These are phyloP conservation scores for Orussus abietinus DNA, from an alignment of 1,140 invertebrate species.

Conservation along the genomic window DNA sequence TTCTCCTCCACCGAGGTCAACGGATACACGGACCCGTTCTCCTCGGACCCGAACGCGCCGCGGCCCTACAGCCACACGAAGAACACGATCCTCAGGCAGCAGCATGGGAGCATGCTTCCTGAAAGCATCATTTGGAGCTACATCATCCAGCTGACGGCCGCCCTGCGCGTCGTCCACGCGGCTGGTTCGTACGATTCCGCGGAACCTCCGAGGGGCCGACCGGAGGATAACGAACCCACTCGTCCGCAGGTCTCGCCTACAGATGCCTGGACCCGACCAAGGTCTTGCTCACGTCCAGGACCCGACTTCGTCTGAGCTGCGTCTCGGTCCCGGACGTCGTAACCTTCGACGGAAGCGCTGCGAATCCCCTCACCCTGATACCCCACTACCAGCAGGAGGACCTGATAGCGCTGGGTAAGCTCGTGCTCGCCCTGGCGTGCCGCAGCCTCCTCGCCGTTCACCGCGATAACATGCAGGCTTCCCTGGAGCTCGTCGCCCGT, in stretches of 20 bases:
- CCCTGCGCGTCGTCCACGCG: conserved; percentile 85
- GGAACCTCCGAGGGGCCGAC: not conserved
- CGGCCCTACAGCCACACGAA: conserved; percentile 80
- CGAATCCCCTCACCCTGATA: conserved; percentile 65
- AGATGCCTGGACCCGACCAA: conserved; percentile 87
- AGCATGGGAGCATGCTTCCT: conserved; percentile 72
- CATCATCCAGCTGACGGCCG: conserved; percentile 93
- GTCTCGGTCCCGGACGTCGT: conserved; percentile 81
- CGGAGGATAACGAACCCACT: not conserved
- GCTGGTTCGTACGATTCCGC: conserved; percentile 52
- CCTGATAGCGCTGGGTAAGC: conserved; percentile 82
- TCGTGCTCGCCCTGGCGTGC: conserved; percentile 88
- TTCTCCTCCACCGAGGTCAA: conserved; percentile 69
- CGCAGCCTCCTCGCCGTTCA: conserved; percentile 84
- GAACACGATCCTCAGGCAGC: conserved; percentile 68
- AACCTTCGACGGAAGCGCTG: conserved; percentile 67
- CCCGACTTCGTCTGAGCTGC: conserved; percentile 74
- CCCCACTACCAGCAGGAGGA: conserved; percentile 91
- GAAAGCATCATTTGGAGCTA: conserved; percentile 94
- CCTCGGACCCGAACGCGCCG: conserved; percentile 76
- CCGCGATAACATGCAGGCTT: conserved; percentile 78
- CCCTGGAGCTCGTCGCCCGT: conserved; percentile 83
- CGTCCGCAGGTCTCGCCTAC: conserved; percentile 58
- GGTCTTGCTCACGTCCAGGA: conserved; percentile 75
- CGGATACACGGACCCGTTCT: conserved; percentile 78